These are phyloP conservation scores for Venusia cambrica DNA, from an alignment of 2,888 invertebrate genomes.

Conservation along the genomic window DNA sequence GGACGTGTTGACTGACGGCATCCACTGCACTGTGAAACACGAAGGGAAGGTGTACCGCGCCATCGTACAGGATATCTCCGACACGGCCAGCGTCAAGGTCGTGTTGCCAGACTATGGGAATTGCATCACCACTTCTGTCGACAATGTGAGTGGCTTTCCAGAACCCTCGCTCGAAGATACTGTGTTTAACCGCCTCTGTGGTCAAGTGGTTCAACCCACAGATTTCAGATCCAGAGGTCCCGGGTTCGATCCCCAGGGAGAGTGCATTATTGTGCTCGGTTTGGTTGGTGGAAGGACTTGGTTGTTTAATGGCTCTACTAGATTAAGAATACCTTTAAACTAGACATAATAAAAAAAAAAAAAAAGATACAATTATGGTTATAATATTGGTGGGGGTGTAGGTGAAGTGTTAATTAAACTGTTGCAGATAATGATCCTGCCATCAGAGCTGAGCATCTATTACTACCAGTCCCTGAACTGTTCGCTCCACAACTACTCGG, in stretches of 20 bases:
- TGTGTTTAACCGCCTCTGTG: too few relatives aligned
- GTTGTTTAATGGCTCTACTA: too few relatives aligned
- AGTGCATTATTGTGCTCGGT: too few relatives aligned
- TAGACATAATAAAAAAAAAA: too few relatives aligned
- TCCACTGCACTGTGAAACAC: constrained; percentile 66
- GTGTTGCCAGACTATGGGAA: constrained; percentile 68
- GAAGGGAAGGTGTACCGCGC: constrained; percentile 64
- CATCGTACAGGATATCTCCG: constrained; percentile 54
- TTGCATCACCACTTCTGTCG: constrained; percentile 50
- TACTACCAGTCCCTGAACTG: constrained; percentile 75
- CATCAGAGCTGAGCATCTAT: constrained; percentile 73
- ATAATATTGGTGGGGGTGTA: too few relatives aligned
- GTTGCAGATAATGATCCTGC: constrained; percentile 77
- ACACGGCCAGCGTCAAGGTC: constrained; percentile 46
- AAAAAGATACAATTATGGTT: too few relatives aligned
- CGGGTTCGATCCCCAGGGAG: too few relatives aligned
- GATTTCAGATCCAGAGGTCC: too few relatives aligned
- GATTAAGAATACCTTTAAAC: too few relatives aligned
- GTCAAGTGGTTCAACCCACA: too few relatives aligned
- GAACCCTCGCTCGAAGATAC: neutral
- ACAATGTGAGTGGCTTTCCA: constrained; percentile 49
- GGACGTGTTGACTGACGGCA: constrained; percentile 55
- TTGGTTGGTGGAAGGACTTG: too few relatives aligned
- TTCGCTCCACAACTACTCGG: constrained; percentile 69
- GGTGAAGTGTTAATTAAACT: too few relatives aligned